Conservation (phyloP, 2,113 vertebrate species). For the Mus pahari region DNA sequence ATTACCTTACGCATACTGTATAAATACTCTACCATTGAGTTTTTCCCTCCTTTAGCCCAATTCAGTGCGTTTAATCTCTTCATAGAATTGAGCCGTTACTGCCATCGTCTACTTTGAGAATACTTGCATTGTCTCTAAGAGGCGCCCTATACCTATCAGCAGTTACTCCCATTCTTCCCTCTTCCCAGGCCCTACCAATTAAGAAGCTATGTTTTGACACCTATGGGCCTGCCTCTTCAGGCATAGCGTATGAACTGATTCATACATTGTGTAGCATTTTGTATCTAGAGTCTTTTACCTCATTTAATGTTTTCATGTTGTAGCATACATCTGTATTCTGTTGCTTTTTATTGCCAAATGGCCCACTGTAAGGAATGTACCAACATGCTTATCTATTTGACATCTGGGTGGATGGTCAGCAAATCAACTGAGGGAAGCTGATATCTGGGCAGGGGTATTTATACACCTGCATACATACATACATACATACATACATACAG, state of each 20-base stretch:
- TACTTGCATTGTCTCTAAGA: neutral
- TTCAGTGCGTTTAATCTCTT: neutral
- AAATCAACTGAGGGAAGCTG: neutral
- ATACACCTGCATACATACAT: fast-evolving
- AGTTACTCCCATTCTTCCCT: too few relatives aligned
- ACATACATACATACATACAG: too few relatives aligned
- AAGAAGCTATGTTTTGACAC: neutral
- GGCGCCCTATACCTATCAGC: neutral
- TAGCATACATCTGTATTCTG: neutral
- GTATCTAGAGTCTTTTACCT: neutral
- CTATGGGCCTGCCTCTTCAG: neutral
- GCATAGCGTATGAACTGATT: neutral
- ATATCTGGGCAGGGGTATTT: neutral
- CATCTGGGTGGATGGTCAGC: neutral
- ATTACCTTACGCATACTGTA: neutral
- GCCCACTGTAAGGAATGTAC: neutral
- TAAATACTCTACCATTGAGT: neutral
- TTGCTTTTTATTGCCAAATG: neutral
- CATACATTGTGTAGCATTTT: neutral
- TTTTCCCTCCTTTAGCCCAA: neutral
- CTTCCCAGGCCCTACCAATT: neutral
- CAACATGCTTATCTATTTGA: neutral
- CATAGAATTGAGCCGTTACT: neutral
- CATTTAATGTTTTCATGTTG: neutral
- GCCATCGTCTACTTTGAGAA: slow-evolving; percentile 24